phyloP scores from a whole-genome alignment of 2,888 invertebrate genomes.

The Drosophila meridionalis region DNA sequence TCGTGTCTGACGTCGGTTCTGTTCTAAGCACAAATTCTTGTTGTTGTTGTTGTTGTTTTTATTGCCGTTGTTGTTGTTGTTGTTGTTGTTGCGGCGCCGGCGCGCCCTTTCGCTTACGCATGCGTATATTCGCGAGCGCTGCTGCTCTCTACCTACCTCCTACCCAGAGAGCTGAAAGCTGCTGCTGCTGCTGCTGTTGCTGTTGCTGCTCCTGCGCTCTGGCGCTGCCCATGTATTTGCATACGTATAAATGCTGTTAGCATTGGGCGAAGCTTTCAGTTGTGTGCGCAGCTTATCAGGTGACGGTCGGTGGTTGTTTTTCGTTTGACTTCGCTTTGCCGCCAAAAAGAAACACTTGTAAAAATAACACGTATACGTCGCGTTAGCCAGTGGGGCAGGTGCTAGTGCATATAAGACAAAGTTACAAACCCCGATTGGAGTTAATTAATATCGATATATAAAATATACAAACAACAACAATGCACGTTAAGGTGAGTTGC shows the following conservation, averaged over 20 bases:
- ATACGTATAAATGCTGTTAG: slow-evolving; percentile 79
- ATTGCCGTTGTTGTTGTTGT: neutral
- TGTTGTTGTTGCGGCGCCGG: slow-evolving; percentile 22
- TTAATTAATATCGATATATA: slow-evolving; percentile 1
- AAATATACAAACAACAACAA: slow-evolving; percentile 14
- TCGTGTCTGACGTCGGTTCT: slow-evolving; percentile 27
- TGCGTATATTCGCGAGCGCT: slow-evolving; percentile 26
- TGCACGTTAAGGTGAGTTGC: slow-evolving; percentile 61
- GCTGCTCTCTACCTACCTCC: slow-evolving; percentile 18
- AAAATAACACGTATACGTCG: slow-evolving; percentile 63
- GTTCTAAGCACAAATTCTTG: slow-evolving; percentile 28
- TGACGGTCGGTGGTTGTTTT: slow-evolving; percentile 53
- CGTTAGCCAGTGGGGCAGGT: slow-evolving; percentile 55
- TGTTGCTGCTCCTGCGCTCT: slow-evolving; percentile 49
- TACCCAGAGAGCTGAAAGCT: slow-evolving; percentile 28
- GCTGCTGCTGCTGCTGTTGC: slow-evolving; percentile 28
- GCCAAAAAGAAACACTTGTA: slow-evolving; percentile 29
- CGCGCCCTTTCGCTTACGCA: slow-evolving; percentile 69
- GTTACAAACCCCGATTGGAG: slow-evolving; percentile 9
- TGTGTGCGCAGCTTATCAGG: slow-evolving; percentile 70
- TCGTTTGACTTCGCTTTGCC: slow-evolving; percentile 33
- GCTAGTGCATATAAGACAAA: slow-evolving; percentile 19
- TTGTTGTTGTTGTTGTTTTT: neutral
- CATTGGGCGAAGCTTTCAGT: slow-evolving; percentile 76
- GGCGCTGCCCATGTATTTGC: slow-evolving; percentile 37